Base-by-base conservation (phyloP, 2,113 vertebrate genomes). In the Atrichornis clamosus region DNA sequence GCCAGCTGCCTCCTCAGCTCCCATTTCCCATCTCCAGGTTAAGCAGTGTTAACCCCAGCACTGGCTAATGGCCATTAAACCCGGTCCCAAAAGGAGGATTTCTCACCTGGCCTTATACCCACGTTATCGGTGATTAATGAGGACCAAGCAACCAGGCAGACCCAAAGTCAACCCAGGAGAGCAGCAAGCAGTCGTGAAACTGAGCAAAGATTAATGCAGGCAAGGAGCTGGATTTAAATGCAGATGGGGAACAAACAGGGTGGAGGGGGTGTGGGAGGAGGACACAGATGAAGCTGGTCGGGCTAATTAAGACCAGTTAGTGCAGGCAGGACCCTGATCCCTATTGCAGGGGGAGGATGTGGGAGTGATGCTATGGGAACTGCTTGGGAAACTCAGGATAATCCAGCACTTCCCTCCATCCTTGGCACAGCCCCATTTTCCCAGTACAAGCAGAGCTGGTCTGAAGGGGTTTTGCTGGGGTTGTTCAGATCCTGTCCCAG, bases 181-280 rank as follows among this genome's bases (percentile, higher is more conserved):
- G 30, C 19, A 87, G 35, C 39, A 72, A 63, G 15, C 47, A 65
- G 37, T 0, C 0, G 10, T 2, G 6, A 75, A 30, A 47, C 15
- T 10, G 8, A 65, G 28, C 39, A 60, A 79, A 87, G 4, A 9
- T 3, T 2, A 0, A 4, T 0, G 1, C 0, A 3, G 0, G 7
- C 0, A 52, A 63, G 47, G 44, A 87, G 22, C 24, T 1, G 10
- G 39, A 22, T 16, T 87, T 72, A 79, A 85, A 84, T 60, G 32
- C 56, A 82, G 41, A 30, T 75, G 65, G 30, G 24, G 44, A 63
- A 23, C 64, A 72, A 75, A 74, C 1, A 7, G 30, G 62, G 47
- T 56, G 65, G 42, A 32, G 27, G 7, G 11, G 3, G 2, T 27
- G 22, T 78, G 81, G 64, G 39, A 91, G 13, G 16, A 62, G 58